These are phyloP conservation scores for Callosobruchus maculatus DNA, from an alignment of 2,888 invertebrate species.

Conservation along the genomic window DNA sequence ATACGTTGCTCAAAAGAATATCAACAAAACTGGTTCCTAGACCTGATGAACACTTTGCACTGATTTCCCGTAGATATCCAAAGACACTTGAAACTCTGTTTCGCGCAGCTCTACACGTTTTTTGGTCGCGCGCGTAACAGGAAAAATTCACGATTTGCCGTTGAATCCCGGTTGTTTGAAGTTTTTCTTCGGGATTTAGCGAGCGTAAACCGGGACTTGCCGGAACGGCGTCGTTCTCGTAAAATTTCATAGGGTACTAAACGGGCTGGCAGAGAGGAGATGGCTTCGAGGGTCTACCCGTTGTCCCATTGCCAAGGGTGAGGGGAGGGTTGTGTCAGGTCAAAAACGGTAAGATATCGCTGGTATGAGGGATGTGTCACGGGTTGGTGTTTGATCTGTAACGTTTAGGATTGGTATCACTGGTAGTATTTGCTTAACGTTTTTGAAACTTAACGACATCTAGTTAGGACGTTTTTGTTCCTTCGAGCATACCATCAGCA, in stretches of 20 bases:
- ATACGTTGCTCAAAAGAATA: too few relatives aligned
- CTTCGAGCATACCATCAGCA: too few relatives aligned
- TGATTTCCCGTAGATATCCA: neutral
- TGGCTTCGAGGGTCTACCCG: neutral
- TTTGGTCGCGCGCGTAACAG: neutral
- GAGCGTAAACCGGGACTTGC: constrained; percentile 43
- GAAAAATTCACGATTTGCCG: neutral
- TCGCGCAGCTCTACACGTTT: too few relatives aligned
- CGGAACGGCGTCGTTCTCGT: constrained; percentile 43
- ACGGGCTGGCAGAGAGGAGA: constrained; percentile 31
- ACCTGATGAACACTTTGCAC: neutral
- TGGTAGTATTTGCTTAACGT: neutral
- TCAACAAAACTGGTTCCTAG: too few relatives aligned
- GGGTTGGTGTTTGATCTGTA: neutral
- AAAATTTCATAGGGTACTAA: constrained; percentile 48
- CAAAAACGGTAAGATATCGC: neutral
- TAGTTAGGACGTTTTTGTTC: too few relatives aligned
- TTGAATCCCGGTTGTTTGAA: constrained; percentile 23
- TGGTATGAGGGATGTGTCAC: neutral
- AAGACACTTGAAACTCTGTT: neutral
- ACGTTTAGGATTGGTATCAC: neutral
- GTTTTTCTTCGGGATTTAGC: constrained; percentile 35
- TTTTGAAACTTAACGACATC: too few relatives aligned
- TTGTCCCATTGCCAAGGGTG: neutral
- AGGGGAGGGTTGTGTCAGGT: neutral